Conservation (phyloP, 2,797 vertebrate genomes). For the Taenioides sp. region DNA sequence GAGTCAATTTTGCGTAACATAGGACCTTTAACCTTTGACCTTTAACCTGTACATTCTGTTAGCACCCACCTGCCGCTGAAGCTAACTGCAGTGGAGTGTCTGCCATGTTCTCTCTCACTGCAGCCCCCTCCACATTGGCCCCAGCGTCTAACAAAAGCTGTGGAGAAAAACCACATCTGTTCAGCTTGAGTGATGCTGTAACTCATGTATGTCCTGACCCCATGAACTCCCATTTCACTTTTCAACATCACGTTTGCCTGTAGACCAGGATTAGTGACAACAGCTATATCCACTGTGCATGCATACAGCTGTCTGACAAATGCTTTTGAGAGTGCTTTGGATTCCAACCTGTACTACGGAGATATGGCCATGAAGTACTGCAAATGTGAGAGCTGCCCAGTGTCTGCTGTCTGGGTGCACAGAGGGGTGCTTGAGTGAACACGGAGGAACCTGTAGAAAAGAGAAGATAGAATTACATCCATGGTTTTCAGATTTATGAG, state of each 20-base stretch:
- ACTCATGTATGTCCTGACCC: conserved; percentile 36
- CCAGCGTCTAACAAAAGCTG: conserved; percentile 95
- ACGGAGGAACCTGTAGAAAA: conserved; percentile 84
- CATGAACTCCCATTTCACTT: conserved; percentile 44
- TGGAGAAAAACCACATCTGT: conserved; percentile 42
- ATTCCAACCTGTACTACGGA: conserved; percentile 92
- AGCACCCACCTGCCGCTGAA: conserved; percentile 89
- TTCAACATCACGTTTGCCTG: conserved; percentile 12
- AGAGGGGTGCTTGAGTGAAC: conserved; percentile 86
- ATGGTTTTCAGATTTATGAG: no score
- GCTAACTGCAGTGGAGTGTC: conserved; percentile 95
- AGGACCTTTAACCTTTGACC: no score
- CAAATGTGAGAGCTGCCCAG: conserved; percentile 93
- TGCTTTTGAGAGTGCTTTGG: neutral
- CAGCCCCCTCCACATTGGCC: conserved; percentile 91
- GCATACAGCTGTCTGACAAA: neutral
- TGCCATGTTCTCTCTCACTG: conserved; percentile 85
- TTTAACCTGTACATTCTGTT: neutral
- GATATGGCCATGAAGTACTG: conserved; percentile 94
- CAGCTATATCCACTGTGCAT: neutral
- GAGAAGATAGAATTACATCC: conserved; percentile 13
- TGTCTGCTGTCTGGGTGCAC: conserved; percentile 93
- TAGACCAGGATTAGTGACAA: neutral
- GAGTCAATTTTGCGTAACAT: no score
- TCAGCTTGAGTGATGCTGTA: conserved; percentile 34